Percentiles rank a stretch among this genome's conserved stretches.
Evolutionary conservation across 2,113 vertebrate species (phyloP).

Genomic region (mouse (Mus musculus)): DNA sequence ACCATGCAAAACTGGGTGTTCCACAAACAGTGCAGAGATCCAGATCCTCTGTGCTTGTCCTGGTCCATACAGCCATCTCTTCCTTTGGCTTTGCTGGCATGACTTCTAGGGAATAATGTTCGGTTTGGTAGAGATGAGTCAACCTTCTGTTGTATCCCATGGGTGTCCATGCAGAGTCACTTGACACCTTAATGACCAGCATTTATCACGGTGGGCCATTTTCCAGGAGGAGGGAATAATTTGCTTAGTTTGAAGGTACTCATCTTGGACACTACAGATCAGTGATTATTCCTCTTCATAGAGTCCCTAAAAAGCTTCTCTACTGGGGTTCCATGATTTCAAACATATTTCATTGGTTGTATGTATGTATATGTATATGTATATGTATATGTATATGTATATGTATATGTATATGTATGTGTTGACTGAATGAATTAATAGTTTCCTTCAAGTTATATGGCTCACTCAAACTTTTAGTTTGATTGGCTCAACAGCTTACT

Average conservation of each 20-base stretch:
- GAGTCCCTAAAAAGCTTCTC: conserved; percentile 43
- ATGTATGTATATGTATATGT: background rate
- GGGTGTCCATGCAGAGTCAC: conserved; percentile 37
- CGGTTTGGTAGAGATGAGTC: conserved; percentile 55
- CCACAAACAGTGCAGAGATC: background rate
- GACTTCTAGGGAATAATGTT: background rate
- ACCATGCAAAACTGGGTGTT: background rate
- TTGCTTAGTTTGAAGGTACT: conserved; percentile 76
- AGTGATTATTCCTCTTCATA: conserved; percentile 52
- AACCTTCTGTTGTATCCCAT: background rate
- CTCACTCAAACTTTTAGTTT: conserved; percentile 19
- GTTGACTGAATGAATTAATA: background rate
- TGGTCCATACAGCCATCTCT: background rate
- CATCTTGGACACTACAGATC: conserved; percentile 55
- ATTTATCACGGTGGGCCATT: conserved; percentile 62
- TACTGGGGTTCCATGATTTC: background rate
- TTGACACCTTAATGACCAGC: conserved; percentile 46
- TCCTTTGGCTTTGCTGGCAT: background rate
- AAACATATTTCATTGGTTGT: background rate
- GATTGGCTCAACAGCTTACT: background rate
- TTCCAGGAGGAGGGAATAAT: conserved; percentile 66
- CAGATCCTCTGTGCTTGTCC: background rate
- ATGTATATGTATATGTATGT: background rate
- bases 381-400: rapidly evolving
- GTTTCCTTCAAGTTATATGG: conserved; percentile 7